Base-by-base conservation (phyloP, 2,113 vertebrate genomes). In the Corynorhinus townsendii region DNA sequence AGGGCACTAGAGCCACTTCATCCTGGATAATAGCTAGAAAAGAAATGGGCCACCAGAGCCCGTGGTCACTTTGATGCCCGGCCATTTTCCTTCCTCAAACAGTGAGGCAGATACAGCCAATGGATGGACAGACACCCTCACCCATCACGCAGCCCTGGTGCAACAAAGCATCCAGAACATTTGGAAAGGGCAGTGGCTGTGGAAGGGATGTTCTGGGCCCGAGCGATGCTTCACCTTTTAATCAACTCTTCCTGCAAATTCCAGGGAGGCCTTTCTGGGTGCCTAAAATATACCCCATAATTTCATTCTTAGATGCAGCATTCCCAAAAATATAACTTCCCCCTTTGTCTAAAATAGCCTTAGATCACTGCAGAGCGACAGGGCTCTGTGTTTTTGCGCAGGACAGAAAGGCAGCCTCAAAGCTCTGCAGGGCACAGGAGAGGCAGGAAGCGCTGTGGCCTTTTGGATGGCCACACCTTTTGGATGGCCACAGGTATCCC, bases 271-370 rank as follows among this genome's bases (percentile, higher is more conserved):
- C 49, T 89, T 85, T 89, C 56, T 62, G 73, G 79, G 35, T 75
- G 20, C 93, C 90, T 95, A 96, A 97, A 96, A 96, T 94, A 96
- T 4, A 97, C 52, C 45, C 83, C n/a, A 9, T 88, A 93, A 97
- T 97, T 96, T 94, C 6, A 54, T 47, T 90, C 85, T 93, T 86
- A 92, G 75, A 94, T 7, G 12, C 2, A 24, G 52, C 5, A 4
- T 86, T 91, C 59, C 83, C 87, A 7, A 90, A 96, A 96, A 97
- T 84, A 72, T n/a, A 86, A 88, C 84, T 56, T 97, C 35, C 40
- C 47, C 73, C 49, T 83, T 89, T 45, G 86, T 80, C 91, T 87
- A 52, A 95, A 96, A 96, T 47, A 93, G 86, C 73, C 93, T 75
- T 11, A 69, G 87, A 64, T 72, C 54, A 15, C 33, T 40, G 20